Conservation (phyloP, 2,888 invertebrate genomes). For the Monoplex corrugatus region DNA sequence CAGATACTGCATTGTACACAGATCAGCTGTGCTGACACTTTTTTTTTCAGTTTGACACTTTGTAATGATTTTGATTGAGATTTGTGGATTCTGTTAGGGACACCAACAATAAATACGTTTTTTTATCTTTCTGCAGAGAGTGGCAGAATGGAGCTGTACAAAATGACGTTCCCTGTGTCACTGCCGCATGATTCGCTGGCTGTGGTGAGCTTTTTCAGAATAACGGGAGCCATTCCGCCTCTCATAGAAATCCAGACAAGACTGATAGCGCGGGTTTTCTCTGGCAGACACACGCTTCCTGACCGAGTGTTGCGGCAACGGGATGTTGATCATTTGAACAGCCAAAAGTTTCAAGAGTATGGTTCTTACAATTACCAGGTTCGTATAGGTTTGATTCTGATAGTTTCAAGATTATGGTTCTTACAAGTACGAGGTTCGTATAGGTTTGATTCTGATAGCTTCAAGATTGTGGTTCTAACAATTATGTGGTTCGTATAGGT, state of each 20-base stretch:
- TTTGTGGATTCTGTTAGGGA: too few species aligned
- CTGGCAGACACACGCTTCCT: conserved; percentile 60
- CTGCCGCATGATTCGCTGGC: conserved; percentile 44
- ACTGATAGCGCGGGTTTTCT: conserved; percentile 63
- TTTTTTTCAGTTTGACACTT: too few species aligned
- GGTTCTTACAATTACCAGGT: conserved; percentile 31
- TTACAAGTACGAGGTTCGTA: conserved; percentile 12
- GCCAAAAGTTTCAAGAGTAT: neutral
- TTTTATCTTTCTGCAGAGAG: too few species aligned
- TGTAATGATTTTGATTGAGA: too few species aligned
- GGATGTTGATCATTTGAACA: conserved; percentile 29
- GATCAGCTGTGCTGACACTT: too few species aligned
- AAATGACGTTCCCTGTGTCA: conserved; percentile 43
- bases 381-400: neutral
- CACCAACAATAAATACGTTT: too few species aligned
- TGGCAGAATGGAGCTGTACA: conserved; percentile 47
- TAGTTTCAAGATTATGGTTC: neutral
- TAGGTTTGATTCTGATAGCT: neutral
- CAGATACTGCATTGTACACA: too few species aligned
- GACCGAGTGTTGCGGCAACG: neutral
- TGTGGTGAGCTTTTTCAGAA: conserved; percentile 43
- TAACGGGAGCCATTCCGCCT: conserved; percentile 36
- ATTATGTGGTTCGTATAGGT: neutral
- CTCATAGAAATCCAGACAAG: conserved; percentile 62
- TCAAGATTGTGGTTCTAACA: neutral